These are phyloP conservation scores for Dermatemys mawii DNA, from an alignment of 2,113 vertebrate genomes.

Conservation along the genomic window DNA sequence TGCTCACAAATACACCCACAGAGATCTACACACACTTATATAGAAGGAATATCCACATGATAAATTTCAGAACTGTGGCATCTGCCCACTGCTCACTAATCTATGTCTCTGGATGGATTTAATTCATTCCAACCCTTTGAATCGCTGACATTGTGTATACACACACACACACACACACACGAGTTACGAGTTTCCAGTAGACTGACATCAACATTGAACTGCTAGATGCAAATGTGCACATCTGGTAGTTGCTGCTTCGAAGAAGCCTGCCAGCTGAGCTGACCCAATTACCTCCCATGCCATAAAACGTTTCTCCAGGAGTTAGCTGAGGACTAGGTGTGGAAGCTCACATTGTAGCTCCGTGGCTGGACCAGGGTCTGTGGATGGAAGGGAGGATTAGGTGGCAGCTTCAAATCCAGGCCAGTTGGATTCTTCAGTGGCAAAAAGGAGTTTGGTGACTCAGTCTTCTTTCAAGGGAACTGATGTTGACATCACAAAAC, in stretches of 20 bases:
- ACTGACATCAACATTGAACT: too few species aligned
- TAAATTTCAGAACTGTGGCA: background rate
- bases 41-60: background rate
- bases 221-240: too few species aligned
- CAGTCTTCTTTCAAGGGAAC: conserved; percentile 46
- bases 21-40: background rate
- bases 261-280: too few species aligned
- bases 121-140: background rate
- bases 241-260: too few species aligned
- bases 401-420: conserved; percentile 5
- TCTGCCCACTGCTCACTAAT: background rate
- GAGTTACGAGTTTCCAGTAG: too few species aligned
- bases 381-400: background rate
- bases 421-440: background rate
- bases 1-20: background rate
- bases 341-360: too few species aligned
- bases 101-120: background rate
- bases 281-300: too few species aligned
- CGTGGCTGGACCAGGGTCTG: too few species aligned
- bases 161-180: too few species aligned
- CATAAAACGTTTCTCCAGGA: too few species aligned
- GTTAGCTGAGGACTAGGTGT: too few species aligned
- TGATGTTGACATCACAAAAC: background rate
- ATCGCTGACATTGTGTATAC: too few species aligned
- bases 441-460: conserved; percentile 38